These are phyloP conservation scores for Encarsia formosa DNA, from an alignment of 2,888 invertebrate species.

Conservation along the genomic window DNA sequence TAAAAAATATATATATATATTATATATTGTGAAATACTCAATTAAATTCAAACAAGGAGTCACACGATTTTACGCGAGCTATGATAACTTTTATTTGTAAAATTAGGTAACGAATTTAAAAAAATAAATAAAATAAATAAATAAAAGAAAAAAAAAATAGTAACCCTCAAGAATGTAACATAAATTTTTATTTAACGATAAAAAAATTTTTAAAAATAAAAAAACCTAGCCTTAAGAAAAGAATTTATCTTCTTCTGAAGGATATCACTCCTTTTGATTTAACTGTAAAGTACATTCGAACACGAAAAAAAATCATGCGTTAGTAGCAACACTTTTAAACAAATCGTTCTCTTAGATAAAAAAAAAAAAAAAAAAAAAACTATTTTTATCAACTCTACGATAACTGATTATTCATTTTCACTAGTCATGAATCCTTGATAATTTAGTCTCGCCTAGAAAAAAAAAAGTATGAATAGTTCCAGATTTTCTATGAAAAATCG, in stretches of 20 bases:
- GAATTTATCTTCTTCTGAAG: constrained; percentile 18
- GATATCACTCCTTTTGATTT: too few relatives aligned
- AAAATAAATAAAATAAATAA: constrained; percentile 10
- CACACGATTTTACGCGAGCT: constrained; percentile 15
- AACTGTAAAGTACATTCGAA: too few relatives aligned
- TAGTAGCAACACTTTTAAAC: too few relatives aligned
- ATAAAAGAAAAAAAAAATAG: constrained; percentile 11
- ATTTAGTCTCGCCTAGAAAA: constrained; percentile 16
- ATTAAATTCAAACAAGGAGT: constrained; percentile 16
- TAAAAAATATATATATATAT: constrained; percentile 6
- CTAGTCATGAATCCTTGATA: constrained; percentile 8
- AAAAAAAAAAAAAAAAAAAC: neutral
- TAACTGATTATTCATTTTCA: neutral
- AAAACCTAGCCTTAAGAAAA: constrained; percentile 20
- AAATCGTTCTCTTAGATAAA: neutral
- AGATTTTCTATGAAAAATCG: neutral
- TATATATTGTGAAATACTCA: constrained; percentile 26
- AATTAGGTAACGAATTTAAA: constrained; percentile 13
- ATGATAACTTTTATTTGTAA: constrained; percentile 20
- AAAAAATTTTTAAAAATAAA: neutral
- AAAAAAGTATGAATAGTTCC: neutral
- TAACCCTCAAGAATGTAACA: constrained; percentile 3
- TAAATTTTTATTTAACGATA: neutral
- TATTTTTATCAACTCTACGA: constrained; percentile 19
- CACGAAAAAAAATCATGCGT: neutral